phyloP scores from a whole-genome alignment of 2,797 vertebrate genomes.

The Sebastiscus albofasciatus region DNA sequence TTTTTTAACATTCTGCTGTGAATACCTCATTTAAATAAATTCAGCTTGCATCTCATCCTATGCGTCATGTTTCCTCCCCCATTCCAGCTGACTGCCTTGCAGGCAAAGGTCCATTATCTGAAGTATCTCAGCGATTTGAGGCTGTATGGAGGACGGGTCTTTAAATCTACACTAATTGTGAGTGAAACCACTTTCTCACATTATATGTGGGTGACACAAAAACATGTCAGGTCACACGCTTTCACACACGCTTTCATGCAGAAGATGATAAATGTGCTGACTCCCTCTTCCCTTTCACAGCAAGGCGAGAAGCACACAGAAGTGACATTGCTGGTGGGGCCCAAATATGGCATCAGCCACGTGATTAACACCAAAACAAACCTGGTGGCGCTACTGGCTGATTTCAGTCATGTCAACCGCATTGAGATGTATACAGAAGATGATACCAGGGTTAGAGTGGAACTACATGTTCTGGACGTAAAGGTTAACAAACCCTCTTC shows the following conservation, averaged over 20 bases:
- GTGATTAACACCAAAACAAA: slow-evolving; percentile 99
- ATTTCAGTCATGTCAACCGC: slow-evolving; percentile 98
- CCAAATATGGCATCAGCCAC: slow-evolving; percentile 96
- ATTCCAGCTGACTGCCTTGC: slow-evolving; percentile 93
- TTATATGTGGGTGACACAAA: neutral
- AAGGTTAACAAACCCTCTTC: slow-evolving; percentile 83
- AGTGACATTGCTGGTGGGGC: slow-evolving; percentile 96
- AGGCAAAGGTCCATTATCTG: slow-evolving; percentile 98
- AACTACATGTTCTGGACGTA: slow-evolving; percentile 97
- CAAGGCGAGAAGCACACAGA: slow-evolving; percentile 98
- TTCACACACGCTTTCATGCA: neutral
- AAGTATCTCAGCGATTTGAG: slow-evolving; percentile 98
- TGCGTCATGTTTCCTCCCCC: neutral
- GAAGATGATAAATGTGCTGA: neutral
- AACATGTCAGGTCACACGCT: neutral
- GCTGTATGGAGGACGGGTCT: slow-evolving; percentile 96
- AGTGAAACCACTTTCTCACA: slow-evolving; percentile 59
- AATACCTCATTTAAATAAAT: neutral
- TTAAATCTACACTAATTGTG: slow-evolving; percentile 95
- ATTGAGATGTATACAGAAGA: slow-evolving; percentile 99
- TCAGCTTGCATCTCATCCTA: neutral
- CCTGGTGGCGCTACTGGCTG: slow-evolving; percentile 95
- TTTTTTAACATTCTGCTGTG: neutral
- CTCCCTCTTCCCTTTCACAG: slow-evolving; percentile 76
- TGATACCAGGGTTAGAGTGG: slow-evolving; percentile 91